Evolutionary conservation across 2,113 vertebrate species (phyloP).

Genomic region (Oreocharis arfaki): DNA sequence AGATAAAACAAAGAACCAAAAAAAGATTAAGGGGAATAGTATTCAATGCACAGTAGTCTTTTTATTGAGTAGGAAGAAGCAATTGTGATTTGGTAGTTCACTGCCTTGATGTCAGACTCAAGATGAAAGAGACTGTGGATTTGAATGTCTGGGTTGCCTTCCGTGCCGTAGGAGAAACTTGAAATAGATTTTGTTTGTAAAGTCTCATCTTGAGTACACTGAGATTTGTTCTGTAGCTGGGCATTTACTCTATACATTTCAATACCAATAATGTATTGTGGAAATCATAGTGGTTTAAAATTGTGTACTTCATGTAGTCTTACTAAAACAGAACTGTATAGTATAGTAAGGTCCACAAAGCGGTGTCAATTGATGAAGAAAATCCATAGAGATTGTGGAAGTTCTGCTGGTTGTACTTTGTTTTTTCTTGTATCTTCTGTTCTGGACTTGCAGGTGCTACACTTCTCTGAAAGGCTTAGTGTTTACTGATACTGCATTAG

Average conservation of each 20-base stretch:
- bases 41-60: not conserved
- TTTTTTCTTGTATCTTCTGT: not conserved
- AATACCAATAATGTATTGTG: not conserved
- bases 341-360: not conserved
- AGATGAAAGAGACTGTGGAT: not conserved
- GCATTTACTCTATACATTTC: not conserved
- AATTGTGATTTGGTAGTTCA: not conserved
- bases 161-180: not conserved
- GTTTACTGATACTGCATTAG: not conserved
- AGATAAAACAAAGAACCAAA: not conserved
- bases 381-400: not conserved
- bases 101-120: not conserved
- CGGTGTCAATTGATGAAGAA: not conserved
- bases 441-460: not conserved
- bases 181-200: not conserved
- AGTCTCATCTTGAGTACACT: not conserved
- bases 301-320: fast-evolving
- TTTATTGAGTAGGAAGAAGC: not conserved
- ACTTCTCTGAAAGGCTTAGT: not conserved
- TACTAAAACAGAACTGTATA: not conserved
- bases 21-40: not conserved
- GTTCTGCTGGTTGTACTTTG: not conserved
- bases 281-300: not conserved
- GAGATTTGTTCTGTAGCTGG: not conserved
- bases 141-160: not conserved